phyloP scores from a whole-genome alignment of 2,113 vertebrate species.

The Damaliscus lunatus region DNA sequence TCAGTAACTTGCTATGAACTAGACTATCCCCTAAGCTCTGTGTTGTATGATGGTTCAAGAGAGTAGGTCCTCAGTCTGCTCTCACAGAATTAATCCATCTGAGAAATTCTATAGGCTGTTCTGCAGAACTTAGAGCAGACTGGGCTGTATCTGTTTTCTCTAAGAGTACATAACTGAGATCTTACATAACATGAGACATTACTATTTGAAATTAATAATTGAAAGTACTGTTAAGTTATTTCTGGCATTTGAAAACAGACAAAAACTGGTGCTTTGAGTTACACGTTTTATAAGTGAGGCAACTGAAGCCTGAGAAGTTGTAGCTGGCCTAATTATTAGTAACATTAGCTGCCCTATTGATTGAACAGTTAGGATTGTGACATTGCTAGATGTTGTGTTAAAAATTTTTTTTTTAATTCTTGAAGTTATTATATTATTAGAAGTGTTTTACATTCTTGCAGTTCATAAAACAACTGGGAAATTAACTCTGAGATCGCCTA shows the following conservation, averaged over 20 bases:
- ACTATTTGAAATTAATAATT: not conserved
- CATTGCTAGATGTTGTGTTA: not conserved
- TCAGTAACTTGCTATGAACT: not conserved
- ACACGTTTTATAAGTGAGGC: not conserved
- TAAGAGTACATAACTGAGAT: not conserved
- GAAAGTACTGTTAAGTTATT: constrained; percentile 6
- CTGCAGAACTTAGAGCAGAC: not conserved
- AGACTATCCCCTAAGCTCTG: not conserved
- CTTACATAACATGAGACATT: not conserved
- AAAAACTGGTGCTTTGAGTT: not conserved
- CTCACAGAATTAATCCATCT: not conserved
- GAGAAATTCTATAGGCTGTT: not conserved
- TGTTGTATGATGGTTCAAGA: not conserved
- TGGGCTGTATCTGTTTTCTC: not conserved
- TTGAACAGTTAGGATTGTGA: not conserved
- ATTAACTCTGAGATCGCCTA: not conserved
- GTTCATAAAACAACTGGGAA: not conserved
- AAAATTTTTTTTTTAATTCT: not conserved
- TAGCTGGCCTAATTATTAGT: not conserved
- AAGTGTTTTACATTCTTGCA: not conserved
- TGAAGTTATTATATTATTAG: not conserved
- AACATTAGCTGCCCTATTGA: not conserved
- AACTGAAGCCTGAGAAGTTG: not conserved
- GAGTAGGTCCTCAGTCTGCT: not conserved
- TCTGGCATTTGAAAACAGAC: not conserved